Base-by-base conservation (phyloP, 1,140 invertebrate species). In the Neodiprion lecontei region DNA sequence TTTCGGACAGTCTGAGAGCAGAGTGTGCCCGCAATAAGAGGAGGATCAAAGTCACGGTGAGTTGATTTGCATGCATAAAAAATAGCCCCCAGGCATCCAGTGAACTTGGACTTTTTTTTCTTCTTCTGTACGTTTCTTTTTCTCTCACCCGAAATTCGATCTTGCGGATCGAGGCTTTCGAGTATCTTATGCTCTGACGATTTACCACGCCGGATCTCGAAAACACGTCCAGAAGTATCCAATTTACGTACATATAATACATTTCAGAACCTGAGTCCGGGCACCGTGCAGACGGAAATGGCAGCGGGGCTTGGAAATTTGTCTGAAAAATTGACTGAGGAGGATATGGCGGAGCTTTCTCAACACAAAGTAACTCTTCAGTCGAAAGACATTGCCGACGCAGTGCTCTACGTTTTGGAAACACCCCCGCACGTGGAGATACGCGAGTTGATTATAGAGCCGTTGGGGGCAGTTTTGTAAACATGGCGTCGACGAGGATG, bases 21-120 rank as follows among this genome's bases (percentile, higher is more conserved):
- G 94, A 95, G 82, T 87, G 95, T 23, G 84, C 86, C 0, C 79
- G 83, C 11, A 80, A 86, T 47, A 89, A 90, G 48, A 89, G 89
- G 66, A 89, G 89, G 70, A 93, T 93, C 69, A 90, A 92, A 84
- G 89, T 94, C 7, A 91, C 92, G 76, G 92, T 93, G 84, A 89
- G 85, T 79, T 61, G 28, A 40, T 40, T 40, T 40, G 28, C 28
- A 40, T 40, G 28, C 28, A 40, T 40, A 40, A 40, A 40, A 40
- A 40, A 40, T 40, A 40, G 28, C 28, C 5, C 28, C 1, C 28
- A 40, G 28, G 2, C 28, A 40, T 40, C 28, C 2, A 4, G 28
- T 5, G 5, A 40, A 40, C 28, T 40, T 40, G 28, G 5, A 3
- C 5, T 40, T 40, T 40, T 40, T 40, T 40, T 40, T 5, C 5